These are phyloP conservation scores for Dolomedes plantarius DNA, from an alignment of 2,888 invertebrate genomes.

Conservation along the genomic window DNA sequence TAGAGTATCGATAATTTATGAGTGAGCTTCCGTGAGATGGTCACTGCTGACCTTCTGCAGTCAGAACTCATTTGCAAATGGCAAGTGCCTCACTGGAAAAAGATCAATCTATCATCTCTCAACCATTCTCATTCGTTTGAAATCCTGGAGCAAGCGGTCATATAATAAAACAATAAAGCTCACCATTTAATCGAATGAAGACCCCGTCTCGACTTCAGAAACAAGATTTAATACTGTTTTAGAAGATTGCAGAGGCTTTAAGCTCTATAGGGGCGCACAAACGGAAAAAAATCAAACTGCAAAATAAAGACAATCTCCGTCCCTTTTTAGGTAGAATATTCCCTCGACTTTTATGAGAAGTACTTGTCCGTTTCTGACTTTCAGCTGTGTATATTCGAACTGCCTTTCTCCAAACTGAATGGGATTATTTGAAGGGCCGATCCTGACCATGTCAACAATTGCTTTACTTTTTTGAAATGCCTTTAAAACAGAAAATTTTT, in stretches of 20 bases:
- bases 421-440: constrained; percentile 29
- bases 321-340: constrained; percentile 55
- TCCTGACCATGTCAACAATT: too few species aligned
- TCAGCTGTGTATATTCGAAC: not conserved
- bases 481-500: too few species aligned
- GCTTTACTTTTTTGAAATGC: too few species aligned
- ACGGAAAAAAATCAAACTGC: constrained; percentile 34
- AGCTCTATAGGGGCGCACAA: constrained; percentile 44
- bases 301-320: constrained; percentile 63
- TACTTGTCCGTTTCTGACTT: constrained; percentile 51
- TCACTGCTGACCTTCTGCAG: constrained; percentile 37
- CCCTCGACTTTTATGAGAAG: constrained; percentile 60
- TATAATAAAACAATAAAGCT: constrained; percentile 66
- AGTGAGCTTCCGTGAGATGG: constrained; percentile 9
- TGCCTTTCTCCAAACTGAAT: not conserved
- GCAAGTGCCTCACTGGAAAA: constrained; percentile 25
- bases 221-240: constrained; percentile 63
- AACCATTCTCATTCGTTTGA: constrained; percentile 44
- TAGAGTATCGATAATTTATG: constrained; percentile 44
- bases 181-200: constrained; percentile 59
- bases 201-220: constrained; percentile 45
- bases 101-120: constrained; percentile 32
- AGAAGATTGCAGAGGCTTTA: constrained; percentile 59
- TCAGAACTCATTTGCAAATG: constrained; percentile 61
- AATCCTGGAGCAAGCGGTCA: constrained; percentile 39